phyloP scores from a whole-genome alignment of 2,797 vertebrate species.

The Phoebastria nigripes region DNA sequence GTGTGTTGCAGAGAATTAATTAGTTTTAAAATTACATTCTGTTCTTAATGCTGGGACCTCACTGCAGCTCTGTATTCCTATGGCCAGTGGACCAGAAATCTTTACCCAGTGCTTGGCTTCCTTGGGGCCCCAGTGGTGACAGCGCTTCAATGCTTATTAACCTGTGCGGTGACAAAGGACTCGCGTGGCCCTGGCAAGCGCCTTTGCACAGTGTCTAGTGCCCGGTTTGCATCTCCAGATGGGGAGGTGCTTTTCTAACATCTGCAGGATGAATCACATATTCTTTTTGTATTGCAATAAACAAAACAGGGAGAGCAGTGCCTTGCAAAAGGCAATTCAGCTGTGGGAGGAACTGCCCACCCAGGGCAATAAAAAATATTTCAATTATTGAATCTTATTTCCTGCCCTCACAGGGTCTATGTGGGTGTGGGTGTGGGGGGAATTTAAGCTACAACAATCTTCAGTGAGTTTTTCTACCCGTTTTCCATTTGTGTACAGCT shows the following conservation, averaged over 20 bases:
- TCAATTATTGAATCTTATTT: not conserved
- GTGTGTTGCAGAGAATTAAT: not conserved
- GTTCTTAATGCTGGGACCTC: not conserved
- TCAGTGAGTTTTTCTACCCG: not conserved
- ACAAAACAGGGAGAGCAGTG: not conserved
- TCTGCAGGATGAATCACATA: fast-evolving
- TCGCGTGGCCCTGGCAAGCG: fast-evolving
- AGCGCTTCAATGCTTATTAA: not conserved
- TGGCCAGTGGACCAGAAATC: not conserved
- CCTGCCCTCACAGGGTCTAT: not conserved
- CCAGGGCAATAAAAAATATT: not conserved
- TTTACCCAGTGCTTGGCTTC: not conserved
- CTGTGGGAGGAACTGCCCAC: not conserved
- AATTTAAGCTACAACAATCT: not conserved
- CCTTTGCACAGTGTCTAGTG: fast-evolving
- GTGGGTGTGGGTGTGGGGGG: not conserved
- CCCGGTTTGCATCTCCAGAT: fast-evolving
- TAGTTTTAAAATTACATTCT: not conserved
- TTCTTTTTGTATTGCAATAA: fast-evolving
- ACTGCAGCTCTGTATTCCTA: not conserved
- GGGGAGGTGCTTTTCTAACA: not conserved
- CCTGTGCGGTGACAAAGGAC: not conserved
- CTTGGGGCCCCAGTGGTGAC: not conserved
- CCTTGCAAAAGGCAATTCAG: not conserved
- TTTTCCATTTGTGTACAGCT: not conserved